Evolutionary conservation across 2,113 vertebrate genomes (phyloP).

Genomic region (Charadrius vociferus): DNA sequence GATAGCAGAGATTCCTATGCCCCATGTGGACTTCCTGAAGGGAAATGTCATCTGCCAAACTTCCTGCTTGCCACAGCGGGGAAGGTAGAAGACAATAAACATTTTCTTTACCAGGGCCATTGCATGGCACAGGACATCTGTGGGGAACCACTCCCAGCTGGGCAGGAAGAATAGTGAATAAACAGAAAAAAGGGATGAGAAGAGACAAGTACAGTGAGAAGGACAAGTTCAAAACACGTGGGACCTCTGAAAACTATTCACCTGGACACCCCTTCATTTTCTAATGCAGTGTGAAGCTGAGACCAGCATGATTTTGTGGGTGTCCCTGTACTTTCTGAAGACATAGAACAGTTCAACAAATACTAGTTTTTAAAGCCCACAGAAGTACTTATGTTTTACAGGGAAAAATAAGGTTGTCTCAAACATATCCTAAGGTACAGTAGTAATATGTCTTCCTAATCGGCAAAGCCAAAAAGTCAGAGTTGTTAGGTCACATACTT

Average conservation of each 20-base stretch:
- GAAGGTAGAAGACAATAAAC: not conserved
- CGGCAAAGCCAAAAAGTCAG: not conserved
- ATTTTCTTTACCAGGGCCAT: not conserved
- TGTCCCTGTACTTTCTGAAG: not conserved
- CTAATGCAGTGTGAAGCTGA: not conserved
- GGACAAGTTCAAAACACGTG: not conserved
- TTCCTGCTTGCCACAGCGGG: conserved; percentile 15
- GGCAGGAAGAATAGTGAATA: not conserved
- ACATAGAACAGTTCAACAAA: not conserved
- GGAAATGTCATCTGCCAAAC: conserved; percentile 11
- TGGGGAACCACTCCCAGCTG: not conserved
- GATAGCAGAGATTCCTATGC: not conserved
- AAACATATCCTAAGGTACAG: not conserved
- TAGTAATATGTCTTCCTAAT: not conserved
- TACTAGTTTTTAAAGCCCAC: not conserved
- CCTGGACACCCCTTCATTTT: not conserved
- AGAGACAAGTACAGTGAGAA: not conserved
- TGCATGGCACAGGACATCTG: not conserved
- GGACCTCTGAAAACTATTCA: not conserved
- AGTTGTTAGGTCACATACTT: not conserved
- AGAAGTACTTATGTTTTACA: not conserved
- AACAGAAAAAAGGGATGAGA: not conserved
- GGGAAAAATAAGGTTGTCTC: not conserved
- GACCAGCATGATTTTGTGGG: not conserved
- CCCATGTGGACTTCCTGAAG: not conserved